A percentile compares a stretch with the other conserved stretches of the same genome.
These are phyloP conservation scores for Meda fulgida DNA, from an alignment of 2,797 vertebrate genomes.

Conservation along the genomic window DNA sequence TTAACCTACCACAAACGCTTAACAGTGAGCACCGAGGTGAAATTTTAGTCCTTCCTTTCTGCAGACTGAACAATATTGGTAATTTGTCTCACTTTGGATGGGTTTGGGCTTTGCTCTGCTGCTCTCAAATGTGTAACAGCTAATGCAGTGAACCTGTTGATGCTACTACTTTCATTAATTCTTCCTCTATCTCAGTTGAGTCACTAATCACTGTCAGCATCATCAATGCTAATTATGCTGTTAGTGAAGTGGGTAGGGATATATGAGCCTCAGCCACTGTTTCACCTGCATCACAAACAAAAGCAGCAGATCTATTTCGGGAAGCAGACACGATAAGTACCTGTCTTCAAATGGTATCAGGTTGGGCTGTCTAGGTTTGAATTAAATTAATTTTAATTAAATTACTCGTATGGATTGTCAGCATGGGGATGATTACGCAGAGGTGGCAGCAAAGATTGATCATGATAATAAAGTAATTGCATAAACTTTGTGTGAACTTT, in stretches of 20 bases:
- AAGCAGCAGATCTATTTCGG: conserved; percentile 60
- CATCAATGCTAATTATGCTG: conserved; percentile 59
- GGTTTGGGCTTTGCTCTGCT: not conserved
- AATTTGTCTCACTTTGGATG: not conserved
- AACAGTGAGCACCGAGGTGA: not conserved
- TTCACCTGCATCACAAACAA: conserved; percentile 53
- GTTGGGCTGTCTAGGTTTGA: conserved; percentile 51
- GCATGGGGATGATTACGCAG: not conserved
- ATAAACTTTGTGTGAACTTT: conserved; percentile 7
- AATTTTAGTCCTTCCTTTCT: not conserved
- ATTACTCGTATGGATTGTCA: conserved; percentile 27
- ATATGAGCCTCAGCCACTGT: conserved; percentile 54
- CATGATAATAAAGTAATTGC: conserved; percentile 9
- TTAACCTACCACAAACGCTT: not conserved
- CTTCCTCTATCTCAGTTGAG: conserved; percentile 4
- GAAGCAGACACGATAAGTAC: conserved; percentile 55
- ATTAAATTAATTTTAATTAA: conserved; percentile 46
- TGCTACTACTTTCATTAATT: not conserved
- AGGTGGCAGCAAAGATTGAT: not conserved
- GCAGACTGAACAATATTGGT: not conserved
- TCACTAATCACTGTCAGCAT: conserved; percentile 46
- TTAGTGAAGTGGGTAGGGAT: conserved; percentile 50
- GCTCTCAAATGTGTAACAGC: not conserved
- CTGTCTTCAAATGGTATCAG: conserved; percentile 37
- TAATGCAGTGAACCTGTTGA: conserved; percentile 3